Base-by-base conservation (phyloP, 1,140 invertebrate species). In the Oryctes rhinoceros region DNA sequence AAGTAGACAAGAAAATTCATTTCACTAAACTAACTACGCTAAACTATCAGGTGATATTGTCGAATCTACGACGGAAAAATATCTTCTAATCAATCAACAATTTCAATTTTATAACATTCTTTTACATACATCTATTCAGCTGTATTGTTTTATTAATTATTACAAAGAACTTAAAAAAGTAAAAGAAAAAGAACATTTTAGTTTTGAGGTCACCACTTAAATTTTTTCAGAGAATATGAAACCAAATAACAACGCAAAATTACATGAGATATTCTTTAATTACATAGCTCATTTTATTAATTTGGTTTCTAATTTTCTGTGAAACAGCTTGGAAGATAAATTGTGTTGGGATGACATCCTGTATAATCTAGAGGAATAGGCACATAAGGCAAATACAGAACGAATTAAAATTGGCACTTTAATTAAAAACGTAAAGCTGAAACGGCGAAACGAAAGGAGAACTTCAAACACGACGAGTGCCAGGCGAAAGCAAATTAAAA, bases 391-490 rank as follows among this genome's bases (percentile, higher is more conserved):
- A 71, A 71, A 71, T 24, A 71, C 65, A 37, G 65, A 37, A 30
- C 65, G 65, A 71, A 71, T 71, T 71, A 71, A 71, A 71, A 71
- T 71, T 71, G 65, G 65, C 65, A 71, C 65, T 71, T 71, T 71
- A 71, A 71, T 71, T 71, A 71, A 71, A 71, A 71, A 24, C 65
- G 65, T 71, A 71, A 71, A 71, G 20, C 65, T 71, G 65, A 71
- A 71, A 71, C 65, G 65, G 65, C 65, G 65, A 71, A 71, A 71
- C 20, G 65, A 24, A 71, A 71, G 24, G 65, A 71, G 65, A 71
- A 71, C 65, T 71, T 71, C 65, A 71, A 71, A 71, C 65, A 71
- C 65, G 65, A 71, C 65, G 65, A 71, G 65, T 24, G 53, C 53
- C 6, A 24, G 65, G 65, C 11, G 24, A 71, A 71, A 71, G 65